phyloP scores from a whole-genome alignment of 1,140 invertebrate species.

The Lepidotrigona ventralis region DNA sequence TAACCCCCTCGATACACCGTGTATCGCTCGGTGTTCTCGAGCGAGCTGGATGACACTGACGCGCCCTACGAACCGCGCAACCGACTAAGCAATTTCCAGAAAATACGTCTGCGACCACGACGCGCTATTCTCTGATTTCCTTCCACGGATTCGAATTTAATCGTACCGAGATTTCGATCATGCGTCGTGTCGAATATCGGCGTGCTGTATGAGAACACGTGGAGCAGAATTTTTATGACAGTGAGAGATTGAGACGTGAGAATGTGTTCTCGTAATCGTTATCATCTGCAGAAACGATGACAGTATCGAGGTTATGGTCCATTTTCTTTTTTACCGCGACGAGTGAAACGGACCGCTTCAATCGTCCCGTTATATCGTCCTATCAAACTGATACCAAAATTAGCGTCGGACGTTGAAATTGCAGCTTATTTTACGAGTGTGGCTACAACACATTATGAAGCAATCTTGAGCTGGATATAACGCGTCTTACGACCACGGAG shows the following conservation, averaged over 20 bases:
- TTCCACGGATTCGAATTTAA: neutral
- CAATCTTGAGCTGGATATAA: neutral
- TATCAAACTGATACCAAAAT: neutral
- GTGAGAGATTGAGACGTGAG: too few relatives aligned
- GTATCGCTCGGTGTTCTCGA: constrained; percentile 18
- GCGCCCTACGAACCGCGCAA: neutral
- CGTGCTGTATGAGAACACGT: too few relatives aligned
- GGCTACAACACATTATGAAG: neutral
- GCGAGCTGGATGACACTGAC: constrained; percentile 8
- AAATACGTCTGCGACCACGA: neutral
- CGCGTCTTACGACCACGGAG: too few relatives aligned
- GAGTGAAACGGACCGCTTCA: neutral
- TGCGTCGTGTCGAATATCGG: too few relatives aligned
- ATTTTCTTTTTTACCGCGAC: neutral
- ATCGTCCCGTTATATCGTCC: neutral
- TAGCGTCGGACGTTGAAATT: neutral
- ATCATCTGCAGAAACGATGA: too few relatives aligned
- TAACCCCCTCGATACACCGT: constrained; percentile 39
- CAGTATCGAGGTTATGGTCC: neutral
- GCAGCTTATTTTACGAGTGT: neutral
- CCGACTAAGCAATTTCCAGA: neutral
- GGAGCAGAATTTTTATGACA: too few relatives aligned
- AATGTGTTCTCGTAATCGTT: neutral
- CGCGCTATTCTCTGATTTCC: too few relatives aligned
- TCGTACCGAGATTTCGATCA: neutral